Percentiles rank a stretch among this genome's conserved stretches.
Conservation (phyloP, 2,113 vertebrate genomes). For the Scartelaos histophorus region DNA sequence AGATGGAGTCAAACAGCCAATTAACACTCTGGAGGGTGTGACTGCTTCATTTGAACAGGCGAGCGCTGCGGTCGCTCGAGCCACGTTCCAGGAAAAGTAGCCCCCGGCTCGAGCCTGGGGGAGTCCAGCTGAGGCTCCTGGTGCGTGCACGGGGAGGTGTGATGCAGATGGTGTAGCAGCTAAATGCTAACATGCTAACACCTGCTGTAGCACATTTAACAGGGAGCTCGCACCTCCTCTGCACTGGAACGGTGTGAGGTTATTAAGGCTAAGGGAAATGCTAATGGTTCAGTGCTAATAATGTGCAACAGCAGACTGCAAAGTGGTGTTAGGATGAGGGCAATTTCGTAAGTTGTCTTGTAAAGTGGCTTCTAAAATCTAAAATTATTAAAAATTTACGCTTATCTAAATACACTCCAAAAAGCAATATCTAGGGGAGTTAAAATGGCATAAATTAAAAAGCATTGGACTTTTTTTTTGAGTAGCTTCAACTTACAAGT, state of each 20-base stretch:
- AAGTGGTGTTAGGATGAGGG: not conserved
- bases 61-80: not conserved
- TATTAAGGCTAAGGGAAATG: slow-evolving; percentile 28
- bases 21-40: slow-evolving; percentile 13
- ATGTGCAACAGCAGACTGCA: not conserved
- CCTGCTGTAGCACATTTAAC: slow-evolving; percentile 47
- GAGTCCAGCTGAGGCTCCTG: slow-evolving; percentile 29
- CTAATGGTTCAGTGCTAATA: slow-evolving; percentile 16
- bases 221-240: slow-evolving; percentile 42
- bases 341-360: not conserved
- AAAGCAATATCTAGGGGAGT: too few relatives aligned
- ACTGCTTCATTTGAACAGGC: slow-evolving; percentile 4
- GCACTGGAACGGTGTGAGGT: slow-evolving; percentile 7
- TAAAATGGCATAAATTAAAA: too few relatives aligned
- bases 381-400: too few relatives aligned
- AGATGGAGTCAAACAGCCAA: slow-evolving; percentile 11
- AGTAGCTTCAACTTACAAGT: too few relatives aligned
- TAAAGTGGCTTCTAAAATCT: not conserved
- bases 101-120: not conserved
- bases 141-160: slow-evolving; percentile 25
- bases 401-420: too few relatives aligned
- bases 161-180: slow-evolving; percentile 39
- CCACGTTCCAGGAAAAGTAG: slow-evolving; percentile 11
- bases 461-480: too few relatives aligned
- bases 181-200: slow-evolving; percentile 40